phyloP scores from a whole-genome alignment of 2,797 vertebrate genomes.

The Onychomys torridus region DNA sequence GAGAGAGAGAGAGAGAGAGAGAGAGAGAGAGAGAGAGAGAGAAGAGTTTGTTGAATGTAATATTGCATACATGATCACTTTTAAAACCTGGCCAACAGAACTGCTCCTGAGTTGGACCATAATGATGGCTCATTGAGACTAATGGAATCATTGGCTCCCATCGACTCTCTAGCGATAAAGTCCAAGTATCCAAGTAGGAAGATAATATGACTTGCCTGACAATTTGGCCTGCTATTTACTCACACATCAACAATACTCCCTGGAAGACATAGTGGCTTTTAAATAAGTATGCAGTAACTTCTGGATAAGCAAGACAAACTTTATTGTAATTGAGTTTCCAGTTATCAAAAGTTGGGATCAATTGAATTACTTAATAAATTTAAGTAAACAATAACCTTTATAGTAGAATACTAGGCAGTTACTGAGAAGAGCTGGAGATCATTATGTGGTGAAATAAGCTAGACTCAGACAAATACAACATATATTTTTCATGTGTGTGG shows the following conservation, averaged over 20 bases:
- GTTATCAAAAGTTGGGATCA: not conserved
- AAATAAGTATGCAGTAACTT: not conserved
- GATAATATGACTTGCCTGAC: not conserved
- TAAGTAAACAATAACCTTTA: not conserved
- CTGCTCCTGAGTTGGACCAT: not conserved
- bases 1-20: too few species aligned
- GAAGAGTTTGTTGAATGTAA: not conserved
- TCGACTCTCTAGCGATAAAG: not conserved
- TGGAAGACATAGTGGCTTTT: not conserved
- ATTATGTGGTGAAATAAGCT: not conserved
- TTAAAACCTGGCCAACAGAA: slow-evolving; percentile 2
- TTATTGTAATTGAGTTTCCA: not conserved
- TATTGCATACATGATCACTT: slow-evolving; percentile 7
- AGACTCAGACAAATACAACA: not conserved
- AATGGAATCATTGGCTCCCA: not conserved
- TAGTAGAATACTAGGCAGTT: not conserved
- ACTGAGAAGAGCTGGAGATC: not conserved
- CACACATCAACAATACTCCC: not conserved
- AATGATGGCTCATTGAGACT: not conserved
- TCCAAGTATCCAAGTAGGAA: slow-evolving; percentile 31
- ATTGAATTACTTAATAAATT: not conserved
- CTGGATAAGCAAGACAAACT: not conserved
- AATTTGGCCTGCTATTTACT: slow-evolving; percentile 26
- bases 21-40: not conserved
- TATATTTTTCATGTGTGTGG: too few species aligned